A percentile compares a stretch with the other conserved stretches of the same genome.
These are phyloP conservation scores for Mastomys natalensis DNA, from an alignment of 2,113 vertebrate genomes.

Conservation along the genomic window DNA sequence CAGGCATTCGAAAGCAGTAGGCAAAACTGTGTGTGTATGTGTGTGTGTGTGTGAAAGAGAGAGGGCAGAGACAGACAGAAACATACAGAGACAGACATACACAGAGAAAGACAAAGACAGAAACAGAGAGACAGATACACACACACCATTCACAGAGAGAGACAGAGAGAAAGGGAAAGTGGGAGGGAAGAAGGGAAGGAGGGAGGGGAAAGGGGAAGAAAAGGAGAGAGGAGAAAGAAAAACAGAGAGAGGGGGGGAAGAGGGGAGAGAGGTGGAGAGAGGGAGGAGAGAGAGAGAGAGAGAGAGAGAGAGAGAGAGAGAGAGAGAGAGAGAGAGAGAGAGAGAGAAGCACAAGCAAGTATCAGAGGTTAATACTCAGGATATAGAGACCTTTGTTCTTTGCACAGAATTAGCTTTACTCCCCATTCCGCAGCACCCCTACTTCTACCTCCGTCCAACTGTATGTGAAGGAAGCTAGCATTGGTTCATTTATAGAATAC, in stretches of 20 bases:
- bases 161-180: not conserved
- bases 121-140: no score
- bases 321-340: not conserved
- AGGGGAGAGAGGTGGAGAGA: no score
- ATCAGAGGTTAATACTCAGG: not conserved
- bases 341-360: not conserved
- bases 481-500: not conserved
- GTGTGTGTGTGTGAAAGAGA: no score
- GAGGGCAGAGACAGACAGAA: not conserved
- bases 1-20: not conserved
- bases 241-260: not conserved
- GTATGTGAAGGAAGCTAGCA: not conserved
- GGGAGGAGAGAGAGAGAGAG: no score
- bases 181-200: no score
- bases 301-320: no score
- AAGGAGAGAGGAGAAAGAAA: no score
- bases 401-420: not conserved
- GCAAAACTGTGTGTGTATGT: no score
- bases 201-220: no score
- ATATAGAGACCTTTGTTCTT: not conserved
- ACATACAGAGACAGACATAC: no score
- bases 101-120: no score
- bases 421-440: rapidly evolving
- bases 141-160: no score
- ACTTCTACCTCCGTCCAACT: not conserved